phyloP scores from a whole-genome alignment of 2,888 invertebrate genomes.

The Drosophila paramelanica region DNA sequence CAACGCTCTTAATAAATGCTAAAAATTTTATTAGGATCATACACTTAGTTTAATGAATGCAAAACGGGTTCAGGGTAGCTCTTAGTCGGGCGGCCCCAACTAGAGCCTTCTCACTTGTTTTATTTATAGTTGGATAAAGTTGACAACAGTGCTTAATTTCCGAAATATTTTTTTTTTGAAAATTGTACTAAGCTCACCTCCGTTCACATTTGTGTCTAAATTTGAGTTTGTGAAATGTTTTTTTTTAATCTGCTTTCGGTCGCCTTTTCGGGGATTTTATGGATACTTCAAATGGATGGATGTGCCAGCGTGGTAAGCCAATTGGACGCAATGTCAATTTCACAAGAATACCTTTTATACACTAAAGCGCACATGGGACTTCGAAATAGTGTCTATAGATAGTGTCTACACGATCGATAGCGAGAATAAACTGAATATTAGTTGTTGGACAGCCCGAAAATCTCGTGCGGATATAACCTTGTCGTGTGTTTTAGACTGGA shows the following conservation, averaged over 20 bases:
- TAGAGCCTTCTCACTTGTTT: not conserved
- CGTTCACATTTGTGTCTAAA: not conserved
- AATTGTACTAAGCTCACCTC: not conserved
- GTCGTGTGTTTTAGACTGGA: not conserved
- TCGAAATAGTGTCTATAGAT: not conserved
- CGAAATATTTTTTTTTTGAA: not conserved
- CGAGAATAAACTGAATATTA: not conserved
- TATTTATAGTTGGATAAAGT: not conserved
- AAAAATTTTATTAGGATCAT: too few species aligned
- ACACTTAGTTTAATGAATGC: too few species aligned
- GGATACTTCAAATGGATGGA: not conserved
- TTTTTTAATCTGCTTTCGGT: not conserved
- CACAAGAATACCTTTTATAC: not conserved
- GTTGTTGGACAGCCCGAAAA: not conserved
- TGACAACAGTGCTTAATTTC: not conserved
- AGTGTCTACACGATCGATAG: not conserved
- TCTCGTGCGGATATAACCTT: not conserved
- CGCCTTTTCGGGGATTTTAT: not conserved
- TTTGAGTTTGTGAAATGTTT: not conserved
- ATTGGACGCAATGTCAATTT: not conserved
- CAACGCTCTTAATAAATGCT: too few species aligned
- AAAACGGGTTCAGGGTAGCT: too few species aligned
- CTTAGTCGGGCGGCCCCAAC: too few species aligned
- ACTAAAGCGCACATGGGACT: not conserved
- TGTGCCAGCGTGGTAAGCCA: not conserved